phyloP scores from a whole-genome alignment of 2,113 vertebrate species.

The Circaetus gallicus region DNA sequence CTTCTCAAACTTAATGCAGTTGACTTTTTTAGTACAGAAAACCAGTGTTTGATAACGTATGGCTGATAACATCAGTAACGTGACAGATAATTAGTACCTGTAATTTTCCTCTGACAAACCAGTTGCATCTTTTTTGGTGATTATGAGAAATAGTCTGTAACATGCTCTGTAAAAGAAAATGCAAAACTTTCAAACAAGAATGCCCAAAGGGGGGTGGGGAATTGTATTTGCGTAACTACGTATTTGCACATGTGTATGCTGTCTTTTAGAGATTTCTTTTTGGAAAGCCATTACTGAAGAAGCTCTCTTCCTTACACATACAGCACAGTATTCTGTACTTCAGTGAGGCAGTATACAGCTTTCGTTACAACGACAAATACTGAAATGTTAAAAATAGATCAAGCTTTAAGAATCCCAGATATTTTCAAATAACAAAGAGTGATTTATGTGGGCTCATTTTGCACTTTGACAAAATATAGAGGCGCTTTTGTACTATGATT shows the following conservation, averaged over 20 bases:
- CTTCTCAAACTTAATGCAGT: not conserved
- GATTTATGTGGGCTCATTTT: conserved; percentile 76
- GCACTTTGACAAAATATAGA: conserved; percentile 77
- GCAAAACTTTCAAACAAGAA: not conserved
- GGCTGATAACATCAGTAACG: not conserved
- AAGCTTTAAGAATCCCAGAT: conserved; percentile 83
- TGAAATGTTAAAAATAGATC: conserved; percentile 82
- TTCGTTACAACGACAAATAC: conserved; percentile 31
- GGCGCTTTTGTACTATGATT: conserved; percentile 81
- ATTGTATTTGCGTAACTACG: rapidly evolving
- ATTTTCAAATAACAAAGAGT: conserved; percentile 87
- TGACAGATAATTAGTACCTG: not conserved
- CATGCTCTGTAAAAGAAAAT: not conserved
- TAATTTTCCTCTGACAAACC: not conserved
- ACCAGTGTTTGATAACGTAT: not conserved
- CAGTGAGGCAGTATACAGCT: conserved; percentile 22
- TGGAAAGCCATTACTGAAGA: not conserved
- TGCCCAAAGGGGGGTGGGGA: not conserved
- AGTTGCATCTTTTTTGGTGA: not conserved
- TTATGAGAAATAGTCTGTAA: not conserved
- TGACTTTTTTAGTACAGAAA: not conserved
- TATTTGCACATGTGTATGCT: not conserved
- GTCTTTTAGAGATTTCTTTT: not conserved
- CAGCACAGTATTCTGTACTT: not conserved
- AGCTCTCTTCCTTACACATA: not conserved